phyloP scores from a whole-genome alignment of 2,113 vertebrate species.

The Carassius carassius region DNA sequence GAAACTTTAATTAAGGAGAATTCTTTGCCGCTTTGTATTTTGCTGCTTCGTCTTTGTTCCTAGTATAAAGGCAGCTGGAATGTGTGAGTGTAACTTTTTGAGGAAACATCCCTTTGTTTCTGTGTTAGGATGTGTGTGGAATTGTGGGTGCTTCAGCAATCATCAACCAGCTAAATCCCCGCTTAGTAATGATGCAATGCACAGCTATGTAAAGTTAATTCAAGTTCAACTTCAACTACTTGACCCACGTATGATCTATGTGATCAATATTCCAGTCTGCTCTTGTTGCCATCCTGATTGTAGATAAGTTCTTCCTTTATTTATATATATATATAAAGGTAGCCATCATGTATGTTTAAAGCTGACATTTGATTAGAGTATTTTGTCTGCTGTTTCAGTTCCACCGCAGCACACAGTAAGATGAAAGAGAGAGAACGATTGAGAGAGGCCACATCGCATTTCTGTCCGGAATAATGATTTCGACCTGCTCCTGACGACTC shows the following conservation, averaged over 20 bases:
- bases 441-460: slow-evolving; percentile 6
- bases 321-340: not conserved
- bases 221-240: slow-evolving; percentile 15
- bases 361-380: not conserved
- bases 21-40: slow-evolving; percentile 33
- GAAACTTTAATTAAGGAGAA: slow-evolving; percentile 48
- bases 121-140: slow-evolving; percentile 19
- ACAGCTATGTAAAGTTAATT: slow-evolving; percentile 16
- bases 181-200: slow-evolving; percentile 3
- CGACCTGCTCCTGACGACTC: slow-evolving; percentile 17
- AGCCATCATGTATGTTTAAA: slow-evolving; percentile 2
- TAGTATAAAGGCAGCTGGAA: slow-evolving; percentile 16
- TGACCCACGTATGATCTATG: not conserved
- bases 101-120: not conserved
- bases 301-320: not conserved
- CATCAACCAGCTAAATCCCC: not conserved
- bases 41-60: slow-evolving; percentile 20
- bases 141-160: slow-evolving; percentile 13
- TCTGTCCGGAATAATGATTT: slow-evolving; percentile 34
- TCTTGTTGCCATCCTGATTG: not conserved
- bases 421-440: slow-evolving; percentile 24
- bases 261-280: not conserved
- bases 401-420: slow-evolving; percentile 18
- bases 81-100: slow-evolving; percentile 19
- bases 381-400: slow-evolving; percentile 29